Evolutionary conservation across 1,140 invertebrate genomes (phyloP).

Genomic region (Calliphora vicina): DNA sequence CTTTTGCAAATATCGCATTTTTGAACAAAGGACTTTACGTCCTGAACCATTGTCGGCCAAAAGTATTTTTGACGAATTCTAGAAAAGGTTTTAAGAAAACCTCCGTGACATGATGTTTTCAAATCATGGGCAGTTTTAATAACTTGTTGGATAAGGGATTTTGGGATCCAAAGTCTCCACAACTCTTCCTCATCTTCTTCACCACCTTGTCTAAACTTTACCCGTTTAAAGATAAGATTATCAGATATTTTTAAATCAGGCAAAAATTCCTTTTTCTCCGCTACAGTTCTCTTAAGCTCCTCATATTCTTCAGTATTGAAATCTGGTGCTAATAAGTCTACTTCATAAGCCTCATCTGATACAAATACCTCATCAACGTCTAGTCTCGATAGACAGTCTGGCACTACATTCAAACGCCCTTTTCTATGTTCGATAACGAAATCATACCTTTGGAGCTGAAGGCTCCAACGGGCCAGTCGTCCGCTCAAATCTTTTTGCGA

Average conservation of each 20-base stretch:
- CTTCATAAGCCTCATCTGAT: neutral
- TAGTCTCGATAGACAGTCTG: too few relatives aligned
- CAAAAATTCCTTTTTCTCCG: neutral
- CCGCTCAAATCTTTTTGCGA: too few relatives aligned
- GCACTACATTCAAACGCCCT: too few relatives aligned
- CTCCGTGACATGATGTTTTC: neutral
- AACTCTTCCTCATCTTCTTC: too few relatives aligned
- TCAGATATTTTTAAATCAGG: neutral
- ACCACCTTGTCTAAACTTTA: neutral
- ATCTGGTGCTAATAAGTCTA: neutral
- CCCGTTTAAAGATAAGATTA: neutral
- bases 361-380: too few relatives aligned
- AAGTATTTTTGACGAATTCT: neutral
- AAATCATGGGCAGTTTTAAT: too few relatives aligned
- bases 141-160: too few relatives aligned
- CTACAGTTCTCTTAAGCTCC: neutral
- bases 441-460: too few relatives aligned
- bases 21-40: neutral
- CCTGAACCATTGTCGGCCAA: neutral
- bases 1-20: too few relatives aligned
- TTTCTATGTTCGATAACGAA: too few relatives aligned
- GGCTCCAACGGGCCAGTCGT: too few relatives aligned
- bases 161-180: too few relatives aligned
- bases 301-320: slow-evolving; percentile 3
- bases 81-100: neutral